These are phyloP conservation scores for Poeciliopsis retropinna DNA, from an alignment of 2,113 vertebrate species.

Conservation along the genomic window DNA sequence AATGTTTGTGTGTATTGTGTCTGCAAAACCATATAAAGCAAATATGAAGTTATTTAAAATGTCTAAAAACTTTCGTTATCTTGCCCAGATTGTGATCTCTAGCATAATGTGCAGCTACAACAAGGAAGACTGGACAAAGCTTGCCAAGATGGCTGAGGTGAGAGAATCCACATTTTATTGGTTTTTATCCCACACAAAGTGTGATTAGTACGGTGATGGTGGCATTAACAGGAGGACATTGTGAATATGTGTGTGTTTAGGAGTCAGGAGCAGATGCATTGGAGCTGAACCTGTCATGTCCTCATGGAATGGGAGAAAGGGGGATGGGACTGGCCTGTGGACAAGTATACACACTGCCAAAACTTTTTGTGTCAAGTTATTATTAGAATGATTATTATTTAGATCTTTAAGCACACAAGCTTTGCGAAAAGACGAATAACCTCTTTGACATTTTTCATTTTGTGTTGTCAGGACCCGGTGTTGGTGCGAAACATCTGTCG, in stretches of 20 bases:
- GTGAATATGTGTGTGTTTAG: slow-evolving; percentile 68
- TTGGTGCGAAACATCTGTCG: slow-evolving; percentile 94
- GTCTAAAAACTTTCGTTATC: neutral
- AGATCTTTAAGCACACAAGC: neutral
- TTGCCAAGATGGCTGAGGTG: slow-evolving; percentile 91
- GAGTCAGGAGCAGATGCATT: slow-evolving; percentile 91
- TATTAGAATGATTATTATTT: neutral
- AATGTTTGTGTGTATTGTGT: neutral
- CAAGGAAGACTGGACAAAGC: slow-evolving; percentile 87
- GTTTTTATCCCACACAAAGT: neutral
- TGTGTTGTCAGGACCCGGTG: slow-evolving; percentile 85
- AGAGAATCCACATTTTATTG: neutral
- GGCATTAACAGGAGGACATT: neutral
- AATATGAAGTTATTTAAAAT: neutral
- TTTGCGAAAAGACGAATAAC: neutral
- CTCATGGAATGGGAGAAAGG: slow-evolving; percentile 96
- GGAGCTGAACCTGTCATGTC: slow-evolving; percentile 96
- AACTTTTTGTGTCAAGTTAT: neutral
- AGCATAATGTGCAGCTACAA: slow-evolving; percentile 93
- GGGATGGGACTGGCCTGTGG: slow-evolving; percentile 98
- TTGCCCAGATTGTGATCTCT: slow-evolving; percentile 86
- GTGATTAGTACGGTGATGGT: neutral
- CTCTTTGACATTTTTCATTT: neutral
- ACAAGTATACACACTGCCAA: slow-evolving; percentile 80
- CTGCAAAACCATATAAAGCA: neutral